Conservation (phyloP, 2,888 invertebrate species). For the Coenonympha glycerion region DNA sequence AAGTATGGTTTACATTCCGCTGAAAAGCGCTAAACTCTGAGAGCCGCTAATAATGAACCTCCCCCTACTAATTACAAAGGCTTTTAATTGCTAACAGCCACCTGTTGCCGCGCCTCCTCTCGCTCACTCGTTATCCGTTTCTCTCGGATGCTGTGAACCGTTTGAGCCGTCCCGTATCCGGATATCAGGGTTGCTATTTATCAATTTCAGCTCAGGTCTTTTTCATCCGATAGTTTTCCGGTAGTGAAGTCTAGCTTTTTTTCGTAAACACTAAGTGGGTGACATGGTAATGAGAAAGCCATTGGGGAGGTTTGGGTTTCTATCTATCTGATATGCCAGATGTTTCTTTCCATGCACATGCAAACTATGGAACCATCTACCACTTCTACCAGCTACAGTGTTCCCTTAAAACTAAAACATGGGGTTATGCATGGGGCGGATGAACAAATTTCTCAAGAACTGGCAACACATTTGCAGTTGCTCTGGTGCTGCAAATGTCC, state of each 20-base stretch:
- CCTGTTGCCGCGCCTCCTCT: conserved; percentile 58
- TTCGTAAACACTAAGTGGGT: too few species aligned
- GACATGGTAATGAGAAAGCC: too few species aligned
- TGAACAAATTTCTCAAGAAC: too few species aligned
- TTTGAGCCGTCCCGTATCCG: conserved; percentile 69
- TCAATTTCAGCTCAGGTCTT: not conserved
- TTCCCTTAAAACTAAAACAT: too few species aligned
- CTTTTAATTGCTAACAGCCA: conserved; percentile 74
- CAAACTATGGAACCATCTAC: too few species aligned
- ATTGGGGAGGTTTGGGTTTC: too few species aligned
- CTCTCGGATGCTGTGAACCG: conserved; percentile 58
- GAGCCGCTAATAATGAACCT: conserved; percentile 69
- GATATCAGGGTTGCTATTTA: conserved; percentile 36
- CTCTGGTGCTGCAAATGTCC: too few species aligned
- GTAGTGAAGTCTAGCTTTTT: not conserved
- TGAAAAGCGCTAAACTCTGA: conserved; percentile 60
- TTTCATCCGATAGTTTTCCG: not conserved
- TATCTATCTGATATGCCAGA: too few species aligned
- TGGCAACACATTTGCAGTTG: too few species aligned
- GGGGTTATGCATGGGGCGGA: too few species aligned
- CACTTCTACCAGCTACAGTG: too few species aligned
- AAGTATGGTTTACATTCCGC: conserved; percentile 64
- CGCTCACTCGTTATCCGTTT: conserved; percentile 40
- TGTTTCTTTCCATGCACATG: too few species aligned
- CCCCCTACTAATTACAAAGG: conserved; percentile 74